These are phyloP conservation scores for Loriculus beryllinus DNA, from an alignment of 2,797 vertebrate genomes.

Conservation along the genomic window DNA sequence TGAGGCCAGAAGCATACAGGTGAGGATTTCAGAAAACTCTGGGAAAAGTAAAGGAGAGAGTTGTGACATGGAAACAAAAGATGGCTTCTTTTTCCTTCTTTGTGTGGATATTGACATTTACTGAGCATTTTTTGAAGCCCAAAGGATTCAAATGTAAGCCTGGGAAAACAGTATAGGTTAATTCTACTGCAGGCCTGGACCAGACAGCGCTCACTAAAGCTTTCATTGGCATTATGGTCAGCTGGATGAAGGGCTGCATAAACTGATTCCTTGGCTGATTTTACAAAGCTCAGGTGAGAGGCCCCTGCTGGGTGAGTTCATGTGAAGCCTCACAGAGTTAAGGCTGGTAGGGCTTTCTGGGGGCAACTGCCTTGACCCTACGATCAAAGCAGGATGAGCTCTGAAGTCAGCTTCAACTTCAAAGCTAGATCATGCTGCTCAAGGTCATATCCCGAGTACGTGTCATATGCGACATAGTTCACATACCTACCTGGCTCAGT, in stretches of 20 bases:
- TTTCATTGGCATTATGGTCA: neutral
- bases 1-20: neutral
- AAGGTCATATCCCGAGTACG: neutral
- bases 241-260: neutral
- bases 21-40: neutral
- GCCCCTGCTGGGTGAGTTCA: neutral
- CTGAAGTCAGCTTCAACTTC: neutral
- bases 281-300: neutral
- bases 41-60: neutral
- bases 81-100: neutral
- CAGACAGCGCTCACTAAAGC: neutral
- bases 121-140: neutral
- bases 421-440: neutral
- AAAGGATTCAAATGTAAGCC: neutral
- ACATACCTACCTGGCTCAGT: neutral
- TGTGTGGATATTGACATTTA: neutral
- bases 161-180: neutral
- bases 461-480: neutral
- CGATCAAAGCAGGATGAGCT: neutral
- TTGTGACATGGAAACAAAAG: neutral
- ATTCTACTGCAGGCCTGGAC: neutral
- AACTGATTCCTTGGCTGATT: neutral
- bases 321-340: neutral
- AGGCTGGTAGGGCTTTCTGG: neutral
- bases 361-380: neutral